These are phyloP conservation scores for Dicyrtoma fusca DNA, from an alignment of 2,888 invertebrate genomes.

Conservation along the genomic window DNA sequence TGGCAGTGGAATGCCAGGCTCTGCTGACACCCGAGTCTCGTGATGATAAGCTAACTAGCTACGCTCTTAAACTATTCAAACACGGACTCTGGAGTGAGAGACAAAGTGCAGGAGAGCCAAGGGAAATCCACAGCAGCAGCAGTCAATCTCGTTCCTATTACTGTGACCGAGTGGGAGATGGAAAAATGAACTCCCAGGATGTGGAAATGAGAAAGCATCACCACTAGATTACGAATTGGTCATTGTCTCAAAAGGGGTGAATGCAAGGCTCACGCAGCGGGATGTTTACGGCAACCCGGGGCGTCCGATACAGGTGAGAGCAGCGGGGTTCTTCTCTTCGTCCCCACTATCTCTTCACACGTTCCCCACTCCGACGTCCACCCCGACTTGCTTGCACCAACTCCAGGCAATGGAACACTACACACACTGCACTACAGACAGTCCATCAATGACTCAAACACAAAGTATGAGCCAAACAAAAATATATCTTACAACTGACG, in stretches of 20 bases:
- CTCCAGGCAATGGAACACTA: neutral
- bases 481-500: neutral
- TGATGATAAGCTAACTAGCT: too few relatives aligned
- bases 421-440: neutral
- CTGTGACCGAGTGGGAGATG: constrained; percentile 20
- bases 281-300: constrained; percentile 56
- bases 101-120: neutral
- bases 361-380: constrained; percentile 3
- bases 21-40: neutral
- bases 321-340: constrained; percentile 47
- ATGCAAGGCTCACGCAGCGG: constrained; percentile 53
- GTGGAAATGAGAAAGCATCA: constrained; percentile 55
- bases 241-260: constrained; percentile 46
- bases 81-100: neutral
- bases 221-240: constrained; percentile 53
- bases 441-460: constrained; percentile 27
- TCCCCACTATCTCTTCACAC: constrained; percentile 45
- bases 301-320: constrained; percentile 55
- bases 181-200: constrained; percentile 50
- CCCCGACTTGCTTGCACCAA: neutral
- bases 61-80: too few relatives aligned
- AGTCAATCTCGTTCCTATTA: too few relatives aligned
- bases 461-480: neutral
- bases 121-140: constrained; percentile 2
- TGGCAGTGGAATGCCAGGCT: neutral